phyloP scores from a whole-genome alignment of 2,797 vertebrate genomes.

The Galaxias olidus region DNA sequence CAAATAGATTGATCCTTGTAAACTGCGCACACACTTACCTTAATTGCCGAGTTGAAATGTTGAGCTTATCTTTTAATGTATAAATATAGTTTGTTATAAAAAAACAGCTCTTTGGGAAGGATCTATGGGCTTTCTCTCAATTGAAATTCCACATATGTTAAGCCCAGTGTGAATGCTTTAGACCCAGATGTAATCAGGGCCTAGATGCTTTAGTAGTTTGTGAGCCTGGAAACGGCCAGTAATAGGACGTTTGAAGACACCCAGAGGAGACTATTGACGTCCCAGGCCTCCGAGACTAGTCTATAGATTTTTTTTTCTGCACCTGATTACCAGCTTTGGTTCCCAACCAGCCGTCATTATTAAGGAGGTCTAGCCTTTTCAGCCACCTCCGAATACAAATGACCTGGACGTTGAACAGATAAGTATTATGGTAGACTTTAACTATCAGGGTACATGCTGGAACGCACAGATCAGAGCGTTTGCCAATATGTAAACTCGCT shows the following conservation, averaged over 20 bases:
- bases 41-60: conserved; percentile 10
- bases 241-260: conserved; percentile 57
- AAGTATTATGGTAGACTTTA: conserved; percentile 1
- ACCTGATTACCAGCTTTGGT: conserved; percentile 42
- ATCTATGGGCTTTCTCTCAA: conserved; percentile 10
- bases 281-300: conserved; percentile 40
- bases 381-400: conserved; percentile 52
- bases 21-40: conserved; percentile 1
- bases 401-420: conserved; percentile 10
- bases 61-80: too few species aligned
- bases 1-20: conserved; percentile 9
- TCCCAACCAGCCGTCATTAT: conserved; percentile 51
- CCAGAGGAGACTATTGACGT: conserved; percentile 53
- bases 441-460: conserved; percentile 6
- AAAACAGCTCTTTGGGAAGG: conserved; percentile 2
- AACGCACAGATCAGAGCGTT: conserved; percentile 5
- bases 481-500: not conserved
- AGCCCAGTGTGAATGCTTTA: conserved; percentile 28
- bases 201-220: conserved; percentile 35
- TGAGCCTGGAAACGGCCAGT: conserved; percentile 43
- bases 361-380: conserved; percentile 47
- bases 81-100: not conserved
- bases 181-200: conserved; percentile 34
- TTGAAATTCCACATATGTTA: conserved; percentile 34
- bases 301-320: conserved; percentile 38